phyloP scores from a whole-genome alignment of 1,140 invertebrate genomes.

The Mycetomoellerius zeteki region DNA sequence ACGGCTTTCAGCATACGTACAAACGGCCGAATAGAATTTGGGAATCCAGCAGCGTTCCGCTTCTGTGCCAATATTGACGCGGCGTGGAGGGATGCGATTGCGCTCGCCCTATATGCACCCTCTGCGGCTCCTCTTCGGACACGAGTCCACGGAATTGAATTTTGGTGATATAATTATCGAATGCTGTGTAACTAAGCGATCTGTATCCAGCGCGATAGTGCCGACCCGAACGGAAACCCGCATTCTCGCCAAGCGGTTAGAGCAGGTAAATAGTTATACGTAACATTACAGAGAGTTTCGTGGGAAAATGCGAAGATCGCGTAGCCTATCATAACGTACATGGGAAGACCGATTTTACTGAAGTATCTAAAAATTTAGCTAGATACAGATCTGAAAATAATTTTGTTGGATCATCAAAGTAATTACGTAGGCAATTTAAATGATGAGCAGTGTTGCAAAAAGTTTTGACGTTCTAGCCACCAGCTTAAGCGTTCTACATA shows the following conservation, averaged over 20 bases:
- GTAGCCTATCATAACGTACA: neutral
- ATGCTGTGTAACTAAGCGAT: slow-evolving; percentile 54
- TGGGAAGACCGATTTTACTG: no score
- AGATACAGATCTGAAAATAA: no score
- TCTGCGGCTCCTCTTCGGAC: slow-evolving; percentile 50
- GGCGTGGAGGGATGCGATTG: slow-evolving; percentile 60
- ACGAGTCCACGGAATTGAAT: slow-evolving; percentile 48
- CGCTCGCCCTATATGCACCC: slow-evolving; percentile 44
- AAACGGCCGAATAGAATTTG: slow-evolving; percentile 60
- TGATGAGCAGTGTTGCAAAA: no score
- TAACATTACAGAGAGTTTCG: neutral
- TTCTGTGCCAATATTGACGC: slow-evolving; percentile 72
- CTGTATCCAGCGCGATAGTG: slow-evolving; percentile 45
- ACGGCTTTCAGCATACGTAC: slow-evolving; percentile 39
- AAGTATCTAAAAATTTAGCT: no score
- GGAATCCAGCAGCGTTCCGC: slow-evolving; percentile 57
- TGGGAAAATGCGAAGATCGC: neutral
- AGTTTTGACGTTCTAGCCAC: no score
- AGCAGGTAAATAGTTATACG: slow-evolving; percentile 30
- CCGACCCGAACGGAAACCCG: slow-evolving; percentile 10
- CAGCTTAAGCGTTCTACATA: no score
- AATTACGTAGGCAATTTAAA: no score
- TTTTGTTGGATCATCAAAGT: no score
- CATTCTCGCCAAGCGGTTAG: slow-evolving; percentile 35
- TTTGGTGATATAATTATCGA: slow-evolving; percentile 63